Evolutionary conservation across 2,888 invertebrate species (phyloP).

Genomic region (Brachynemurus nebulosus): DNA sequence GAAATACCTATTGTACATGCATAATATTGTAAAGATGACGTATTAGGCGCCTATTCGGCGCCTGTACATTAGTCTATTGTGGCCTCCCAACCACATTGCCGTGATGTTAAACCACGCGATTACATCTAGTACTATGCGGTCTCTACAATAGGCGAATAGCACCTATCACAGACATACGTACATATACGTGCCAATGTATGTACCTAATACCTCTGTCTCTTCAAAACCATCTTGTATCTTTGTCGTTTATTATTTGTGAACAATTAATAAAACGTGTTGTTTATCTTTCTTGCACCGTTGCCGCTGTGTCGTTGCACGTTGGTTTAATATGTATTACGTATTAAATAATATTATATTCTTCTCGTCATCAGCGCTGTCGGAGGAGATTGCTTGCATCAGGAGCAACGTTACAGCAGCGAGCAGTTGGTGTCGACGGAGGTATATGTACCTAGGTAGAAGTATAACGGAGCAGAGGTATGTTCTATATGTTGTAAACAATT

Average conservation of each 20-base stretch:
- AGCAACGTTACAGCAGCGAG: too few species aligned
- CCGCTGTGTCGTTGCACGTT: too few species aligned
- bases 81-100: not conserved
- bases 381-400: too few species aligned
- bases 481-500: slow-evolving; percentile 2
- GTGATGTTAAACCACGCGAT: slow-evolving; percentile 1
- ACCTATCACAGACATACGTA: not conserved
- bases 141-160: not conserved
- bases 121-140: slow-evolving; percentile 1
- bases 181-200: not conserved
- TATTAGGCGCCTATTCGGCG: not conserved
- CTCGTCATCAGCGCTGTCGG: not conserved
- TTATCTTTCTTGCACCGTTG: too few species aligned
- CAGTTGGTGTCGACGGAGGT: too few species aligned
- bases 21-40: not conserved
- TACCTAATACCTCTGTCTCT: not conserved
- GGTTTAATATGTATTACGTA: too few species aligned
- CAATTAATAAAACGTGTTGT: not conserved
- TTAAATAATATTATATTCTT: not conserved
- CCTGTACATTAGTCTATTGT: not conserved
- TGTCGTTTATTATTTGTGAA: too few species aligned
- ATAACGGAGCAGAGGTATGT: too few species aligned
- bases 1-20: too few species aligned
- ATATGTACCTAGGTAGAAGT: too few species aligned
- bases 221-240: slow-evolving; percentile 1